Base-by-base conservation (phyloP, 2,113 vertebrate genomes). In the Hyla sarda region DNA sequence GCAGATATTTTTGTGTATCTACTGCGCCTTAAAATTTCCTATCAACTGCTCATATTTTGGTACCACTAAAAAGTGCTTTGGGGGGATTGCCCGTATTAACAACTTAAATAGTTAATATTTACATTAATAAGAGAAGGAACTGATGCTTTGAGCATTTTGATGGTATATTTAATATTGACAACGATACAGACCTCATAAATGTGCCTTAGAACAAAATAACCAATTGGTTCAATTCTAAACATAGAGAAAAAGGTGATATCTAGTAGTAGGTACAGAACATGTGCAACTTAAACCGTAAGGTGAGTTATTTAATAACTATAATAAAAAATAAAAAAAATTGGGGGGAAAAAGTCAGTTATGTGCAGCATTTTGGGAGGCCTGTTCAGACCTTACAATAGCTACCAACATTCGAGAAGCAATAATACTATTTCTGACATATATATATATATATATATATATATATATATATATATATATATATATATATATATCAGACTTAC, bases 351-450 rank as follows among this genome's bases (percentile, higher is more conserved):
- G n/a, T 47, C 28, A 78, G 28, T 37, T 77, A 77, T 28, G 47
- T 72, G 34, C 34, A 72, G 69, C 19, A 21, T 4, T 74, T 74
- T 48, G 37, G 72, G 37, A n/a, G 72, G 41, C 37, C 72, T 48
- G 23, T 5, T 4, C 0, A 48, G 41, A 25, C 41, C 41, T 16
- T 47, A 74, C 11, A 47, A 25, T 48, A 16, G 72, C 37, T 25
- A 74, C 19, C 72, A 47, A 48, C 72, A 47, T 45, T 47, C 2
- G n/a, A n/a, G n/a, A 52, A 21, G 16, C 47, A 9, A 30, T 77
- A 93, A 95, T 89, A 93, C 89, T 93, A 90, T 92, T 93, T 92
- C 90, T 89, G 92, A 90, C 90, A 93, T 94, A 94, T 74, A 89
- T 85, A 76, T n/a, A n/a, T n/a, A n/a, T n/a, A n/a, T n/a, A n/a